Evolutionary conservation across 2,113 vertebrate species (phyloP).

Genomic region (Platichthys stellatus): DNA sequence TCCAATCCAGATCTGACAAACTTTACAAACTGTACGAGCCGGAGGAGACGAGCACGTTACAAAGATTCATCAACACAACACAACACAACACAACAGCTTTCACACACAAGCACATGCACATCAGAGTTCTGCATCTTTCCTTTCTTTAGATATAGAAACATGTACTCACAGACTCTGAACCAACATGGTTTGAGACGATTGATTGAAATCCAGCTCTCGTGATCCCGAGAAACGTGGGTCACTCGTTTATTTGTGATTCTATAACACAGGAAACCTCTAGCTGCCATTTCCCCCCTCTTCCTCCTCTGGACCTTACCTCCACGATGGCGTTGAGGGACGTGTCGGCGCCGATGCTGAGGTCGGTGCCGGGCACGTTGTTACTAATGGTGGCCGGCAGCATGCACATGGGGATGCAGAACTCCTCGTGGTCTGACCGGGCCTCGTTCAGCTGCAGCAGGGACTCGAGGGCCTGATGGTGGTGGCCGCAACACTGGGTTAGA

Average conservation of each 20-base stretch:
- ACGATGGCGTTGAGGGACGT: slow-evolving; percentile 89
- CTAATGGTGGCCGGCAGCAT: slow-evolving; percentile 92
- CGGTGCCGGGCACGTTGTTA: slow-evolving; percentile 93
- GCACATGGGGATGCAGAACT: slow-evolving; percentile 91
- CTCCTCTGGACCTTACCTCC: slow-evolving; percentile 86
- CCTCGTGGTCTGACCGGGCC: slow-evolving; percentile 80
- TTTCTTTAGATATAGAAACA: too few species aligned
- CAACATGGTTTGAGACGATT: too few species aligned
- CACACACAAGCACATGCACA: slow-evolving; percentile 26
- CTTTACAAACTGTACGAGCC: background rate
- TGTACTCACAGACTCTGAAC: background rate
- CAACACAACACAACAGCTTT: background rate
- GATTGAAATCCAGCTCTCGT: too few species aligned
- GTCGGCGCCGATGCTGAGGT: slow-evolving; percentile 89
- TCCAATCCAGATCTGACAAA: too few species aligned
- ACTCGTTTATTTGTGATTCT: too few species aligned
- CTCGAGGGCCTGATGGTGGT: slow-evolving; percentile 85
- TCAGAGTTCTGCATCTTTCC: too few species aligned
- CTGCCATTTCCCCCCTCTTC: background rate
- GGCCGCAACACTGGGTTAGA: slow-evolving; percentile 75
- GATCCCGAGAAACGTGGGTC: too few species aligned
- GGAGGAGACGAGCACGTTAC: background rate
- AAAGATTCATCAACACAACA: background rate
- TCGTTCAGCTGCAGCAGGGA: slow-evolving; percentile 84
- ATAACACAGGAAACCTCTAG: too few species aligned